These are phyloP conservation scores for Sitta europaea DNA, from an alignment of 2,113 vertebrate species.

Conservation along the genomic window DNA sequence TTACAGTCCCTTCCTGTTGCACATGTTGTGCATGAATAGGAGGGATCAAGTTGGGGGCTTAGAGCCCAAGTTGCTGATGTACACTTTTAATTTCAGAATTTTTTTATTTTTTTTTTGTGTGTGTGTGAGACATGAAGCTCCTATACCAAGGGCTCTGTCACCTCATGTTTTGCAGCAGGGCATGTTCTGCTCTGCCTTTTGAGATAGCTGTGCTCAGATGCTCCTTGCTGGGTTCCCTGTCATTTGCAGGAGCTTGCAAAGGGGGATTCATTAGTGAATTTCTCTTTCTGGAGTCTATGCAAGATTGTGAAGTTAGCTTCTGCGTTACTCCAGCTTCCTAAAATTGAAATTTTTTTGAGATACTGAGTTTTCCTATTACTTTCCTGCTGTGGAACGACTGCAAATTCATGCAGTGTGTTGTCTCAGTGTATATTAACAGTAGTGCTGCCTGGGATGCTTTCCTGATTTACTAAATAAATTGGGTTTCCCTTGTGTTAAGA, in stretches of 20 bases:
- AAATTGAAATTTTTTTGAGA: neutral
- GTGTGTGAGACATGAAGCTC: neutral
- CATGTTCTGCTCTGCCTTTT: neutral
- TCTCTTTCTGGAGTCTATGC: neutral
- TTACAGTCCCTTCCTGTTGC: neutral
- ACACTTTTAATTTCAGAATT: neutral
- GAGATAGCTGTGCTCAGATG: neutral
- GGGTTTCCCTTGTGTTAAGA: neutral
- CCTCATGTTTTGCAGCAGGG: neutral
- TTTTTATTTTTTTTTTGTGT: too few relatives aligned
- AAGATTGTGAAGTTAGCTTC: neutral
- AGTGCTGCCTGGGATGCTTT: neutral
- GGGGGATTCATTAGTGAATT: neutral
- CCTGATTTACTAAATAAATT: neutral
- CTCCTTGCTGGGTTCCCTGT: neutral
- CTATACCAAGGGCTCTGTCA: neutral
- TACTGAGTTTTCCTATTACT: neutral
- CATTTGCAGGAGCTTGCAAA: neutral
- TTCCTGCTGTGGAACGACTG: neutral
- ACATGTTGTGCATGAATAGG: fast-evolving
- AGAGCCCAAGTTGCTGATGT: neutral
- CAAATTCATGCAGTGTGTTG: neutral
- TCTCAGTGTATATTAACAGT: neutral
- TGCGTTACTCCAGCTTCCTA: neutral
- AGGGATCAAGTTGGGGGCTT: neutral